Conservation (phyloP, 2,797 vertebrate species). For the Agapornis canus region DNA sequence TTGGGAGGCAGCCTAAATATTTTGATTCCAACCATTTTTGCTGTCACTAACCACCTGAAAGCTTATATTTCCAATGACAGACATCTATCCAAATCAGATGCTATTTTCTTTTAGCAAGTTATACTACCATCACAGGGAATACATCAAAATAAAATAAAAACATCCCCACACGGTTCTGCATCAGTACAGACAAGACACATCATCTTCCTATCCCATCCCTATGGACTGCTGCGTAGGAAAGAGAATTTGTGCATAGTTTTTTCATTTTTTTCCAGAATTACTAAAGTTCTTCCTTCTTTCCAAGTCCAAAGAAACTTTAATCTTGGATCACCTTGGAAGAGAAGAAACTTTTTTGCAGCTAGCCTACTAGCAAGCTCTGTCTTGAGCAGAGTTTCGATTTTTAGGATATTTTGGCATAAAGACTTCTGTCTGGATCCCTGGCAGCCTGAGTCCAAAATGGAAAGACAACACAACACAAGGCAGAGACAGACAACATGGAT, state of each 20-base stretch:
- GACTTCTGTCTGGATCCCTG: background rate
- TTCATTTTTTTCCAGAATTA: background rate
- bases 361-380: background rate
- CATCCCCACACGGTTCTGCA: accelerated
- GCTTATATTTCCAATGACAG: background rate
- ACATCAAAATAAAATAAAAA: background rate
- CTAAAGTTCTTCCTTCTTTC: background rate
- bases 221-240: background rate
- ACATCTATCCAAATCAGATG: constrained; percentile 16
- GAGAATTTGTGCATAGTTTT: background rate
- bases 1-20: constrained; percentile 41
- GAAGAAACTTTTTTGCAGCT: background rate
- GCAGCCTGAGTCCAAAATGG: background rate
- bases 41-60: constrained; percentile 5
- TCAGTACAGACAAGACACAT: background rate
- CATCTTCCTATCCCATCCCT: background rate
- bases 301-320: background rate
- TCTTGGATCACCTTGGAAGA: background rate
- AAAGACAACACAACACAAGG: accelerated
- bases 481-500: background rate
- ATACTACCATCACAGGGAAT: background rate
- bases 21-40: constrained; percentile 13
- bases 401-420: background rate
- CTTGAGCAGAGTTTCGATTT: background rate
- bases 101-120: background rate